Percentiles rank a stretch among this genome's conserved stretches.
phyloP scores from a whole-genome alignment of 2,888 invertebrate genomes.

The Panzeria rudis region DNA sequence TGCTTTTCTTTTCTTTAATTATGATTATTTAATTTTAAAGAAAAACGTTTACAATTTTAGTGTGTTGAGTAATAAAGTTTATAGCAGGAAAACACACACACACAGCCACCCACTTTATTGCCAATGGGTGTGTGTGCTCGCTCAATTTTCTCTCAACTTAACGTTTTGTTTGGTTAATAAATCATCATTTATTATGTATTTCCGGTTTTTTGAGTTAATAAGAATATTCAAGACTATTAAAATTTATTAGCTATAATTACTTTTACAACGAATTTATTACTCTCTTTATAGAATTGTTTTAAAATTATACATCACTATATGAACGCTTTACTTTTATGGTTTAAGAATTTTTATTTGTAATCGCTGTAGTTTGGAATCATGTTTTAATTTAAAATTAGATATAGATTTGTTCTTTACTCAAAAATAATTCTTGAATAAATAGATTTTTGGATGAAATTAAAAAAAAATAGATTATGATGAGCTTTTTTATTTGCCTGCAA shows the following conservation, averaged over 20 bases:
- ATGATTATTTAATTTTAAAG: too few relatives aligned
- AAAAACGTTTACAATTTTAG: not conserved
- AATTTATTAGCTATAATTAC: constrained; percentile 21
- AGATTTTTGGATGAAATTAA: too few relatives aligned
- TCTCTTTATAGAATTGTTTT: too few relatives aligned
- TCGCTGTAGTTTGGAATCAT: too few relatives aligned
- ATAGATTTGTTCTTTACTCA: too few relatives aligned
- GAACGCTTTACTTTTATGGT: not conserved
- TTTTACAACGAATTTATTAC: too few relatives aligned
- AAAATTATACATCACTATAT: constrained; percentile 2
- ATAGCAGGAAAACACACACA: not conserved
- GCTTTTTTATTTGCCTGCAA: too few relatives aligned
- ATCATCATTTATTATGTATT: constrained; percentile 20
- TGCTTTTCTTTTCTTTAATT: too few relatives aligned
- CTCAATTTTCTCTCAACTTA: not conserved
- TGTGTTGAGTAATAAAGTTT: not conserved
- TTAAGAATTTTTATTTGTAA: too few relatives aligned
- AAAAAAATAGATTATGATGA: too few relatives aligned
- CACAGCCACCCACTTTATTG: not conserved
- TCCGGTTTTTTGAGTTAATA: constrained; percentile 3
- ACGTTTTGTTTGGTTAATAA: constrained; percentile 11
- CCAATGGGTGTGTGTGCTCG: not conserved
- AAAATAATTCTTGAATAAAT: too few relatives aligned
- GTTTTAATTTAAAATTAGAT: too few relatives aligned
- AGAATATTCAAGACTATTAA: not conserved